These are phyloP conservation scores for Prietella phreatophila DNA, from an alignment of 2,113 vertebrate genomes.

Conservation along the genomic window DNA sequence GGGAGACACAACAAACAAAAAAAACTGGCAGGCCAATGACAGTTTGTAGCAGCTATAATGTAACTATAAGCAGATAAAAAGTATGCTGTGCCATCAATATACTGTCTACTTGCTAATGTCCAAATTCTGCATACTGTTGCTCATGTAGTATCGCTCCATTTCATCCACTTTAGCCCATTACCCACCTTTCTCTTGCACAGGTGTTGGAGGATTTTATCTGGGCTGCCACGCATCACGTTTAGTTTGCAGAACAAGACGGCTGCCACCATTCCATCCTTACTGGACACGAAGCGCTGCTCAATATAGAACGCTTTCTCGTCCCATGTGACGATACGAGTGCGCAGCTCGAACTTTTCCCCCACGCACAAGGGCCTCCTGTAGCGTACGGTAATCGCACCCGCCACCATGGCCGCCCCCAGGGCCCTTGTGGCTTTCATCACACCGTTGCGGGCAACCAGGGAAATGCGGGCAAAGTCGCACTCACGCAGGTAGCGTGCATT, in stretches of 20 bases:
- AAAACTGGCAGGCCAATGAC: too few relatives aligned
- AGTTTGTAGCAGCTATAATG: background rate
- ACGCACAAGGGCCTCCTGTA: conserved; percentile 77
- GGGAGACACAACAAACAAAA: too few relatives aligned
- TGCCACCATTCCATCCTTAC: conserved; percentile 76
- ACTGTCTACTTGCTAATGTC: background rate
- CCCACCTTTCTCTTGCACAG: conserved; percentile 78
- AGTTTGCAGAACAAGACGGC: conserved; percentile 80
- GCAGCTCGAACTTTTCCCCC: conserved; percentile 75
- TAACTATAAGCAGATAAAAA: background rate
- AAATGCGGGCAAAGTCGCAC: conserved; percentile 83
- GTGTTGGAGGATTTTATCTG: conserved; percentile 76
- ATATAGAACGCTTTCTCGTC: conserved; percentile 82
- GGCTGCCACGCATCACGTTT: conserved; percentile 73
- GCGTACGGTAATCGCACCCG: conserved; percentile 81
- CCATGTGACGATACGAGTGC: conserved; percentile 79
- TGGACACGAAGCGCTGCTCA: conserved; percentile 82
- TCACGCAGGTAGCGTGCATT: conserved; percentile 88
- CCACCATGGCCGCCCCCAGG: conserved; percentile 69
- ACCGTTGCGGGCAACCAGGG: conserved; percentile 79
- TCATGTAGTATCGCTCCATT: background rate
- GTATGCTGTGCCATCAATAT: background rate
- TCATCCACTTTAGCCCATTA: background rate
- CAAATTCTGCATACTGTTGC: background rate
- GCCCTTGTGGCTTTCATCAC: conserved; percentile 74